These are phyloP conservation scores for Pygathrix nemaeus DNA, from an alignment of 2,113 vertebrate species.

Conservation along the genomic window DNA sequence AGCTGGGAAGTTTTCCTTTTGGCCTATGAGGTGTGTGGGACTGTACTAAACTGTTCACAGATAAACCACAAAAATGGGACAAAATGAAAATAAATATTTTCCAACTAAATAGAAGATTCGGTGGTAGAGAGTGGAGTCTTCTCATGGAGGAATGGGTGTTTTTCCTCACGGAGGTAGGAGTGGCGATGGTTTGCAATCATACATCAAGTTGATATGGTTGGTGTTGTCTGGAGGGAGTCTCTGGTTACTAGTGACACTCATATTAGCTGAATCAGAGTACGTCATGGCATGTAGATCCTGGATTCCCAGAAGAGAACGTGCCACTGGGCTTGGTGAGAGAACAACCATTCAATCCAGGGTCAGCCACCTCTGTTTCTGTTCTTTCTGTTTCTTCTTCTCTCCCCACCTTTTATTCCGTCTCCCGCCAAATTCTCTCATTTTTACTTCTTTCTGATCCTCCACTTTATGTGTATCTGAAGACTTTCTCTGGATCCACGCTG, in stretches of 20 bases:
- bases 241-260: not conserved
- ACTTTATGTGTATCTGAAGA: not conserved
- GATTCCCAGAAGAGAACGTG: not conserved
- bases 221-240: not conserved
- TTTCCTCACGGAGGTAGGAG: not conserved
- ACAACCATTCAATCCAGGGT: not conserved
- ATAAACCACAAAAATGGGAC: not conserved
- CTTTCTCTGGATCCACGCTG: not conserved
- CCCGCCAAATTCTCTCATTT: not conserved
- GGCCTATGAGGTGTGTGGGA: not conserved
- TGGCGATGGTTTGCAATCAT: not conserved
- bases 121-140: not conserved
- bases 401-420: not conserved
- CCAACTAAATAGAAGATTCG: not conserved
- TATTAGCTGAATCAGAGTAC: not conserved
- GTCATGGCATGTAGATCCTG: not conserved
- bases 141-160: not conserved
- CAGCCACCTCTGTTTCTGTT: not conserved
- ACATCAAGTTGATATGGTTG: not conserved
- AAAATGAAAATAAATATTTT: slow-evolving; percentile 24
- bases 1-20: not conserved
- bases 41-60: not conserved
- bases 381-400: not conserved
- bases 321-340: not conserved
- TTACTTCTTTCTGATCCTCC: not conserved